Percentiles rank a stretch among this genome's conserved stretches.
Evolutionary conservation across 2,113 vertebrate genomes (phyloP).

Genomic region (Scortum barcoo): DNA sequence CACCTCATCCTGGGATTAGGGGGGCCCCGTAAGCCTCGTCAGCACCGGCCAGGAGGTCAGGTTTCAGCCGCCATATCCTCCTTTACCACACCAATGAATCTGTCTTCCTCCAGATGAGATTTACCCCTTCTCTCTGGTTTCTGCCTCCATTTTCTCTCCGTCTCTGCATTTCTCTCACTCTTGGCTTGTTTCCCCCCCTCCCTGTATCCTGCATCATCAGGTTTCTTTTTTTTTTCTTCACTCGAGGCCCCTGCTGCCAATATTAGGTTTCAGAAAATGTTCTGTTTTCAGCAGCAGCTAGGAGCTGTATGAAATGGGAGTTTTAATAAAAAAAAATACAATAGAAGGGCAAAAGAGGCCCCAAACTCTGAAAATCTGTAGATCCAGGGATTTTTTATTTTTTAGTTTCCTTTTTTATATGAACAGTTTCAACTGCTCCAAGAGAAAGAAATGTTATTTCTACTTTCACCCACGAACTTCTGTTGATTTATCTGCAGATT

Average conservation of each 20-base stretch:
- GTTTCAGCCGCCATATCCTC: constrained; percentile 67
- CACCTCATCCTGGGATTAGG: constrained; percentile 75
- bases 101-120: constrained; percentile 65
- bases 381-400: constrained; percentile 37
- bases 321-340: constrained; percentile 69
- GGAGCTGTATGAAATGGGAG: constrained; percentile 64
- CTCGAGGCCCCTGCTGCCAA: constrained; percentile 59
- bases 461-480: background rate
- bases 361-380: constrained; percentile 35
- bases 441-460: constrained; percentile 13
- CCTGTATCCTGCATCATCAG: constrained; percentile 34
- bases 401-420: constrained; percentile 27
- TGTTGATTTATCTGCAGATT: background rate
- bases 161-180: constrained; percentile 24
- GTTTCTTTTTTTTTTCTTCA: constrained; percentile 51
- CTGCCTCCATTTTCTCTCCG: constrained; percentile 16
- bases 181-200: constrained; percentile 12
- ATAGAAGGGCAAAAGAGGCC: constrained; percentile 47
- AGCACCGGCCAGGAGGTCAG: constrained; percentile 63
- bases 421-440: constrained; percentile 13
- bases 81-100: constrained; percentile 59
- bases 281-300: constrained; percentile 51
- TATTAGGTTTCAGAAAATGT: constrained; percentile 74
- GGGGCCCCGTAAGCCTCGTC: constrained; percentile 67
- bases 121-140: constrained; percentile 30